These are phyloP conservation scores for Coelopa frigida DNA, from an alignment of 1,140 invertebrate species.

Conservation along the genomic window DNA sequence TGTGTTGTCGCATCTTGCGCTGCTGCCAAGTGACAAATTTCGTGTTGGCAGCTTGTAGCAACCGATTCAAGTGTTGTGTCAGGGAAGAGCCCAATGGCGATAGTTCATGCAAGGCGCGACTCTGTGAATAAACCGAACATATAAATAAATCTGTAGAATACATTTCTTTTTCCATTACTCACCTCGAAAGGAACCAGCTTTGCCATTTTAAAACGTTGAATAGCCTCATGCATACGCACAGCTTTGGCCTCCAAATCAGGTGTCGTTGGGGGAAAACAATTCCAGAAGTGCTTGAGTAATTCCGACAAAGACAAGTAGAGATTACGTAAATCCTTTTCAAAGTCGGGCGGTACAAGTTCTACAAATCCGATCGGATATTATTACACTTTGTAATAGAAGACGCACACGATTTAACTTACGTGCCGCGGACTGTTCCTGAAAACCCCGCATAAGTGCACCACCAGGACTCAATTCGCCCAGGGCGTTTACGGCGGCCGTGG, in stretches of 20 bases:
- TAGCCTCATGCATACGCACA: conserved; percentile 75
- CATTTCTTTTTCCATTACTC: conserved; percentile 13
- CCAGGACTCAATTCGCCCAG: conserved; percentile 88
- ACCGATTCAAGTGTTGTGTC: conserved; percentile 78
- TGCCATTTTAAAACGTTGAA: conserved; percentile 79
- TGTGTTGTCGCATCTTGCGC: conserved; percentile 50
- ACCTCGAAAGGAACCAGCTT: conserved; percentile 81
- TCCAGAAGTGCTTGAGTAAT: conserved; percentile 88
- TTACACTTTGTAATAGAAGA: conserved; percentile 1
- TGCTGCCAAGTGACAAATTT: conserved; percentile 82
- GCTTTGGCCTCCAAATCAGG: conserved; percentile 72
- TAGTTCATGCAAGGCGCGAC: conserved; percentile 68
- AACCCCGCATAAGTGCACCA: conserved; percentile 82
- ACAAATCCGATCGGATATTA: conserved; percentile 13
- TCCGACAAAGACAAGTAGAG: conserved; percentile 81
- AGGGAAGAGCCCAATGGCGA: conserved; percentile 71
- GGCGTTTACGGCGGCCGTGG: conserved; percentile 69
- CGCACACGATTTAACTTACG: conserved; percentile 59
- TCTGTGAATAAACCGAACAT: conserved; percentile 45
- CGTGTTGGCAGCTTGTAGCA: conserved; percentile 71
- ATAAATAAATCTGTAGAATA: background rate
- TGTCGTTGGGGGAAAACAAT: conserved; percentile 82
- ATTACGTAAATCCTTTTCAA: conserved; percentile 74
- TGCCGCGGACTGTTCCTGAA: conserved; percentile 66
- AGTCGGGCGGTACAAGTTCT: conserved; percentile 74